Evolutionary conservation across 2,797 vertebrate species (phyloP), one percentile per base, ranked within the genome.

Genomic region (Cynodonichthys magdalenae): DNA sequence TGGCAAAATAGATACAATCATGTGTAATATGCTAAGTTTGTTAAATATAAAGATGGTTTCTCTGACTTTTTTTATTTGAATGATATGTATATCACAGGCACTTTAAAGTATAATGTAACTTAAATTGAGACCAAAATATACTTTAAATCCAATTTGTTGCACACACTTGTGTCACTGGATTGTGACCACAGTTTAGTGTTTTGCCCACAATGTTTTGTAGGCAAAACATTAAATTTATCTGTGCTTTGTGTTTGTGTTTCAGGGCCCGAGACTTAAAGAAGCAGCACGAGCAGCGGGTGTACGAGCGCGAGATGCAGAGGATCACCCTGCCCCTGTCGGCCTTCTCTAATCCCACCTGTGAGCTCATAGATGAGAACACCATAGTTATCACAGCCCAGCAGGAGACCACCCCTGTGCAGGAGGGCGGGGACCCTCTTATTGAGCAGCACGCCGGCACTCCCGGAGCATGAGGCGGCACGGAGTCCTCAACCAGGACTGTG

Each of bases 251-350:
- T 70, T 44, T 74, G 50, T 62, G 18, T 79, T 60, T 12, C 24
- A 99, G 97, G 90, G 95, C 93, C 15, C 95, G 84, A 58, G 94
- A 96, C 80, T 59, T 98, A 18, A 96, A 95, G 86, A 94, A 92
- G 59, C 92, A 95, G 74, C 96, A 95, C 0, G 94, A 98, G 0
- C 95, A 96, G 87, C 93, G 95, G 1, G 93, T 85, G 17, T 92
- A 95, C 0, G 96, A 97, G 86, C 92, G 95, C 0, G 95, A 97
- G 87, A 95, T 98, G 95, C 96, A 99, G 87, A 94, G 95, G 68
- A 95, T 97, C 91, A 97, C 94, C 0, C 87, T 99, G 69, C 96
- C 96, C 0, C 91, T 97, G 54, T 96, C 97, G 0, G 96, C 97
- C 0, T 99, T 99, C 85, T 92, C 88, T 80, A 99, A 99, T 77